phyloP scores from a whole-genome alignment of 2,888 invertebrate species.

The Gastrophysa polygoni region DNA sequence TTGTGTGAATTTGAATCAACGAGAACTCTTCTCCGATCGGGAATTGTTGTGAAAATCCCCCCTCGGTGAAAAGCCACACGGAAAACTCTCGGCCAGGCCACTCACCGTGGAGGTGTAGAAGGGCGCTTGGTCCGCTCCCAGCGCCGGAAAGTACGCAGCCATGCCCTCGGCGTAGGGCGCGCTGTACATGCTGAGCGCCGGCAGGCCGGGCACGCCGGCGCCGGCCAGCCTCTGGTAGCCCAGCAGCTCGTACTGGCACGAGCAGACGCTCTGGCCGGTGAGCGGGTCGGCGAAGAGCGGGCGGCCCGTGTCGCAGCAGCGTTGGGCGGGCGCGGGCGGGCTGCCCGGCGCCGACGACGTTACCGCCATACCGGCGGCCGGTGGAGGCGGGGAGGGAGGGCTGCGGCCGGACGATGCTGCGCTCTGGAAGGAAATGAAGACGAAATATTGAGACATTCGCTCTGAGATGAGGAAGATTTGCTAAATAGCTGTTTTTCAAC shows the following conservation, averaged over 20 bases:
- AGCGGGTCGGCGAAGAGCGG: constrained; percentile 89
- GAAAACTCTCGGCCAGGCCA: constrained; percentile 40
- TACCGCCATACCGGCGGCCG: constrained; percentile 56
- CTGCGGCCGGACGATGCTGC: constrained; percentile 60
- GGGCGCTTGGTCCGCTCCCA: constrained; percentile 84
- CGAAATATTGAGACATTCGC: background rate
- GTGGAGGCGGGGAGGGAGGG: constrained; percentile 48
- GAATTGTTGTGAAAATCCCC: too few species aligned
- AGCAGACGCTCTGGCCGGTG: constrained; percentile 87
- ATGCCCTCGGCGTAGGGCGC: constrained; percentile 82
- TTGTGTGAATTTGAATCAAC: too few species aligned
- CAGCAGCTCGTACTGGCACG: constrained; percentile 88
- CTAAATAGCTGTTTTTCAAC: too few species aligned
- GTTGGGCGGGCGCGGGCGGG: constrained; percentile 54
- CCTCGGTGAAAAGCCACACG: too few species aligned
- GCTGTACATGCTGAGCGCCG: constrained; percentile 79
- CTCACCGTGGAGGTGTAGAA: constrained; percentile 87
- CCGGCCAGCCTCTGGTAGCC: constrained; percentile 80
- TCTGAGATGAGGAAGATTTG: too few species aligned
- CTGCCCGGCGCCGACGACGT: constrained; percentile 57
- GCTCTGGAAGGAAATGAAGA: constrained; percentile 49
- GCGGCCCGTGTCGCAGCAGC: constrained; percentile 92
- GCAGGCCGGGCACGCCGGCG: constrained; percentile 68
- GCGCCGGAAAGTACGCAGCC: constrained; percentile 85
- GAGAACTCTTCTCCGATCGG: too few species aligned